Evolutionary conservation across 2,888 invertebrate genomes (phyloP).

Genomic region (Drosophila fulvimacula): DNA sequence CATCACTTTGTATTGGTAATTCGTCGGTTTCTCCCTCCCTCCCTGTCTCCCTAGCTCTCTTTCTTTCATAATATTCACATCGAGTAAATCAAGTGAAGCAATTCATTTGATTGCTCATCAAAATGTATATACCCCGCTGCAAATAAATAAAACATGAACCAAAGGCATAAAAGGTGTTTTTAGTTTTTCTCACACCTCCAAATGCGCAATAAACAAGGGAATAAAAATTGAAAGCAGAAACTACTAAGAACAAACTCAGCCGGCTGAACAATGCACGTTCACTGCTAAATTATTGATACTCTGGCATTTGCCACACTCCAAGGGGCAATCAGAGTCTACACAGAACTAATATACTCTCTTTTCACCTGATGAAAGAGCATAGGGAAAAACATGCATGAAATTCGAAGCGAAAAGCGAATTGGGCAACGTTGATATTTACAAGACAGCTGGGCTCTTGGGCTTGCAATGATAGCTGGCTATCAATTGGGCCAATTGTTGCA

Average conservation of each 20-base stretch:
- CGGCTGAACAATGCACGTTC: background rate
- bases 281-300: background rate
- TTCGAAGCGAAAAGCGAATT: conserved; percentile 4
- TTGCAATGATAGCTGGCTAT: conserved; percentile 34
- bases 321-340: background rate
- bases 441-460: conserved; percentile 19
- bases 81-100: background rate
- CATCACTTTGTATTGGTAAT: background rate
- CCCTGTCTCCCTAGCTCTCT: no score
- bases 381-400: background rate
- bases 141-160: conserved; percentile 3
- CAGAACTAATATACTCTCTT: background rate
- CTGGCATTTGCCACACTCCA: background rate
- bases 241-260: background rate
- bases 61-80: background rate
- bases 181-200: conserved; percentile 21
- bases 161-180: conserved; percentile 13
- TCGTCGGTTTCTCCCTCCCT: background rate
- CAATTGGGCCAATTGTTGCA: conserved; percentile 42
- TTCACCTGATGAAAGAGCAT: background rate
- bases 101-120: background rate
- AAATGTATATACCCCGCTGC: background rate
- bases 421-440: conserved; percentile 16
- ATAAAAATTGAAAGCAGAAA: background rate
- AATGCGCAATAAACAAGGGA: background rate